Base-by-base conservation (phyloP, 2,888 invertebrate genomes). In the Drosophila longiperda region DNA sequence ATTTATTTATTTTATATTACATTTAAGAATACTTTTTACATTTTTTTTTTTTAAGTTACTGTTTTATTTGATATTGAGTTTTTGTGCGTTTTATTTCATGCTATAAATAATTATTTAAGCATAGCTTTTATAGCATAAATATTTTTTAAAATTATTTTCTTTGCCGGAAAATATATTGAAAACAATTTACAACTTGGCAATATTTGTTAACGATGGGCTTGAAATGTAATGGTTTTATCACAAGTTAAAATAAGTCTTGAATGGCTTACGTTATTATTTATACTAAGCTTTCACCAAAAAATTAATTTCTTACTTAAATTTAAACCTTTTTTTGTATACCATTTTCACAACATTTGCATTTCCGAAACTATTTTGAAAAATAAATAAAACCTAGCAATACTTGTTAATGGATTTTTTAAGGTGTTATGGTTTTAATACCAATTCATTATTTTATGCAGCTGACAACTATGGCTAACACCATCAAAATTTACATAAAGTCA, bases 401-500 rank as follows among this genome's bases (percentile, higher is more conserved):
- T 64, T 52, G 50, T 23, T 42, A 26, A 48, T 26, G 45, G 23
- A 17, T 32, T 33, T 34, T 20, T 40, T 15, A 12, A 40, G n/a
- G 26, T 50, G 40, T 40, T 20, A 55, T 34, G 20, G 12, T 12
- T 40, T 49, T 49, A 17, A 49, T 34, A n/a, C 15, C 38, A 2
- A 67, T 54, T 32, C 66, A 38, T 64, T 52, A 36, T 11, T 54
- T 54, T 11, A 57, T 8, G 17, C 45, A 20, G 34, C 29, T 53
- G 45, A 61, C 60, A 53, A 52, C 65, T 78, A 49, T 66, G 45
- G 38, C 26, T 20, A 59, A 69, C 66, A 67, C 65, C 62, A 49
- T 38, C 65, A 55, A 62, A 60, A 68, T 72, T 66, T 66, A 34
- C 80, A 78, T 64, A 64, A 65, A 54, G 59, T 42, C 17, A 20